Evolutionary conservation across 2,113 vertebrate genomes (phyloP), one percentile per base, ranked within the genome.

Genomic region (Rhodinocichla rosea): DNA sequence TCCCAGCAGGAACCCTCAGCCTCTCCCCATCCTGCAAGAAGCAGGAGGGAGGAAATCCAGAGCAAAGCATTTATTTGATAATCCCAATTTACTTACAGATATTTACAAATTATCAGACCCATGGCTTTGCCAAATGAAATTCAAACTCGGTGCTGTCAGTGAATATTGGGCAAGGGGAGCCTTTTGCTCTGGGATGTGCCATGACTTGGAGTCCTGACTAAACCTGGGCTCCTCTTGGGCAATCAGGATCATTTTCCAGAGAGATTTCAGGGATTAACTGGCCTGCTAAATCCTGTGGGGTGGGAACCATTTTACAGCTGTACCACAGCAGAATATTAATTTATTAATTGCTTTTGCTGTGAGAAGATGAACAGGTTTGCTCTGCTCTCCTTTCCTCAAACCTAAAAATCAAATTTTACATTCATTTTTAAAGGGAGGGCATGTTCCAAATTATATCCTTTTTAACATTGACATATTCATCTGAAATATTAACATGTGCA

Each of bases 391-490:
- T 63, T 93, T 53, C 50, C 64, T 76, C 55, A 39, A 30, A 15
- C 7, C 40, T 45, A 8, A 74, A 77, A 69, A 27, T 2, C n/a
- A 18, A 32, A 13, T 42, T 73, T 89, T 56, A 8, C 44, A 10
- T 14, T 47, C 1, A 30, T 35, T 87, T 92, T 83, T 47, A 21
- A 53, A 80, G 32, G 32, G 28, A 79, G 11, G 39, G 0, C 28
- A 15, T 16, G 20, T 50, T 77, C 49, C 68, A 50, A 68, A 50
- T 0, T 0, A 1, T 64, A 13, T 32, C 0, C 26, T 69, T 78
- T 71, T 53, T 42, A 75, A 42, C 32, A 69, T 6, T 20, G 39
- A 42, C 12, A 7, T 18, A 11, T 49, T 77, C 3, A 19, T 24
- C 65, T 35, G 22, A 45, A 70, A 8, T 5, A 37, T 59, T 15